Conservation (phyloP, 2,113 vertebrate genomes). For the Channa argus region DNA sequence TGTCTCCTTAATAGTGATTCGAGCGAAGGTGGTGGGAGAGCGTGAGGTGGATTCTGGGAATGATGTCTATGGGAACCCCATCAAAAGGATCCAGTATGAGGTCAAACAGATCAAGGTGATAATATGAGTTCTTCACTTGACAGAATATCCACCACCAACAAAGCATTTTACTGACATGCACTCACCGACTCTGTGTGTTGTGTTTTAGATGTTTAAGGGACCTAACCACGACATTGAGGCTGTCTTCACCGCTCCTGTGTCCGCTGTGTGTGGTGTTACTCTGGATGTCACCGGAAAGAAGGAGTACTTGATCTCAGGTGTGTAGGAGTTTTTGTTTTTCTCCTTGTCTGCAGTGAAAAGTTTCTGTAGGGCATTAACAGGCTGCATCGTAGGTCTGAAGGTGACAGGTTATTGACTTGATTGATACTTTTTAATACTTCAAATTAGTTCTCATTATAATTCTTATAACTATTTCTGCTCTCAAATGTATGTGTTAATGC, state of each 20-base stretch:
- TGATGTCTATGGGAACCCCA: conserved; percentile 96
- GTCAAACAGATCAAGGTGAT: conserved; percentile 97
- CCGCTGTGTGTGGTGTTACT: conserved; percentile 93
- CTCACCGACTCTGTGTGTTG: neutral
- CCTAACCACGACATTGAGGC: conserved; percentile 91
- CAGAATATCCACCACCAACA: too few species aligned
- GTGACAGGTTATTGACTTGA: too few species aligned
- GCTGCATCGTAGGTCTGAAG: too few species aligned
- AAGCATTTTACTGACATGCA: too few species aligned
- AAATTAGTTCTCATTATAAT: too few species aligned
- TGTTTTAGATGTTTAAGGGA: conserved; percentile 95
- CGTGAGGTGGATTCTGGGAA: conserved; percentile 94
- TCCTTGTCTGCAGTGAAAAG: too few species aligned
- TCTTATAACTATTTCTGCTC: too few species aligned
- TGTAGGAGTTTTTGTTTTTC: conserved; percentile 1
- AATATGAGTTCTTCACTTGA: neutral
- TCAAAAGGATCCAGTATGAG: conserved; percentile 96
- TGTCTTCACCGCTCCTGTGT: conserved; percentile 94
- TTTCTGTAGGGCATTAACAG: too few species aligned
- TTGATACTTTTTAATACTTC: too few species aligned
- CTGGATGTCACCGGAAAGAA: conserved; percentile 95
- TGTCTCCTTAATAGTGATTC: conserved; percentile 88
- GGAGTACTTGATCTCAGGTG: conserved; percentile 97
- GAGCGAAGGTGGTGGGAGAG: conserved; percentile 92
- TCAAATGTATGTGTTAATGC: too few species aligned